Evolutionary conservation across 2,888 invertebrate genomes (phyloP).

Genomic region (Gastrophysa polygoni): DNA sequence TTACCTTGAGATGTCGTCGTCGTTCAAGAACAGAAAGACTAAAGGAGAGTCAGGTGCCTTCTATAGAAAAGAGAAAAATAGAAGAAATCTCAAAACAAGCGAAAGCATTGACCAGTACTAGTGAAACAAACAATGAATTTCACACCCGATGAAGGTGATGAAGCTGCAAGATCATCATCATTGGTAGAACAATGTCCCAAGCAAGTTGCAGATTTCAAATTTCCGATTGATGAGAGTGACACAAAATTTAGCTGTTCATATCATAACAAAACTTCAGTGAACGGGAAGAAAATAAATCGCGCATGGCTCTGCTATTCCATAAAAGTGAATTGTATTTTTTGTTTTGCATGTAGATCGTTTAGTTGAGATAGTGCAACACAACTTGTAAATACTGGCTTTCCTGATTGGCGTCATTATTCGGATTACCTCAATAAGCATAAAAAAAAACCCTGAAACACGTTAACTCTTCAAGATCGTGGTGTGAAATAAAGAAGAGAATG

Average conservation of each 20-base stretch:
- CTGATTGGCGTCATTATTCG: conserved; percentile 6
- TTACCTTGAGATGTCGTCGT: not conserved
- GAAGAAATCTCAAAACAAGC: conserved; percentile 2
- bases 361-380: not conserved
- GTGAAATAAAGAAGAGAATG: conserved; percentile 5
- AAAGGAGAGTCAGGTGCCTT: conserved; percentile 14
- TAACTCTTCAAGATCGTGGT: conserved; percentile 1
- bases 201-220: conserved; percentile 6
- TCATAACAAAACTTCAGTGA: conserved; percentile 16
- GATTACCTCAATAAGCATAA: not conserved
- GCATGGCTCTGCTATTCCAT: conserved; percentile 7
- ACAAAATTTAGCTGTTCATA: conserved; percentile 8
- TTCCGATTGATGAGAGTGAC: conserved; percentile 1
- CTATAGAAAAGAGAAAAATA: conserved; percentile 12
- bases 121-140: conserved; percentile 6
- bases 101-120: not conserved
- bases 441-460: not conserved
- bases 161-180: conserved; percentile 12
- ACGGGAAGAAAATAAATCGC: conserved; percentile 13
- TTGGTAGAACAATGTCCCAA: conserved; percentile 9
- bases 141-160: conserved; percentile 12
- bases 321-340: conserved; percentile 13
- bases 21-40: conserved; percentile 11
- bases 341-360: conserved; percentile 10
- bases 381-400: not conserved